phyloP scores from a whole-genome alignment of 2,888 invertebrate genomes.

The Punctoribates punctum region DNA sequence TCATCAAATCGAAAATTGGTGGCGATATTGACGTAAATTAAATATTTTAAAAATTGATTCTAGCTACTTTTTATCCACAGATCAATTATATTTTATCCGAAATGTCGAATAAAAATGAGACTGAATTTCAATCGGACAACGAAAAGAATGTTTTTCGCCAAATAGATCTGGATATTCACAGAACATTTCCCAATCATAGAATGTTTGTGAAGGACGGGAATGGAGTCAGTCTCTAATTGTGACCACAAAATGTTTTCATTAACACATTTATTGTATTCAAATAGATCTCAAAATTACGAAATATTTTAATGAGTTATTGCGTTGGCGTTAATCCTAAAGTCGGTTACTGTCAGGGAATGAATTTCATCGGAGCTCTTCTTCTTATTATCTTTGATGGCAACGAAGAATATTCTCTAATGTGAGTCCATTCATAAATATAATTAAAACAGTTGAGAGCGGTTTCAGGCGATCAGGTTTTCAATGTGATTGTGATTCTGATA shows the following conservation, averaged over 20 bases:
- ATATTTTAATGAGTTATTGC: conserved; percentile 37
- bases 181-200: conserved; percentile 37
- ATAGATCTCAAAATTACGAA: conserved; percentile 31
- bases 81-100: neutral
- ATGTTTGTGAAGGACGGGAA: conserved; percentile 22
- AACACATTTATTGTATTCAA: neutral
- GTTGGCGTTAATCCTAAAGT: conserved; percentile 37
- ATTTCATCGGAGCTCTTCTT: conserved; percentile 39
- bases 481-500: too few species aligned
- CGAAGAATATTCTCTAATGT: conserved; percentile 38
- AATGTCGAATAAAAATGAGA: neutral
- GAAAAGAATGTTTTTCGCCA: neutral
- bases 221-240: conserved; percentile 35
- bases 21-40: conserved; percentile 26
- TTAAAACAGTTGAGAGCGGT: too few species aligned
- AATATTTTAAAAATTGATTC: neutral
- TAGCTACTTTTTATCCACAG: neutral
- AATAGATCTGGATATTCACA: conserved; percentile 36
- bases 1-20: conserved; percentile 33
- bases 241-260: neutral
- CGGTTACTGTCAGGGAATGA: conserved; percentile 43
- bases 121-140: neutral
- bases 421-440: neutral
- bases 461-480: too few species aligned
- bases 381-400: conserved; percentile 36